Evolutionary conservation across 2,113 vertebrate genomes (phyloP).

Genomic region (Coryphaenoides rupestris): DNA sequence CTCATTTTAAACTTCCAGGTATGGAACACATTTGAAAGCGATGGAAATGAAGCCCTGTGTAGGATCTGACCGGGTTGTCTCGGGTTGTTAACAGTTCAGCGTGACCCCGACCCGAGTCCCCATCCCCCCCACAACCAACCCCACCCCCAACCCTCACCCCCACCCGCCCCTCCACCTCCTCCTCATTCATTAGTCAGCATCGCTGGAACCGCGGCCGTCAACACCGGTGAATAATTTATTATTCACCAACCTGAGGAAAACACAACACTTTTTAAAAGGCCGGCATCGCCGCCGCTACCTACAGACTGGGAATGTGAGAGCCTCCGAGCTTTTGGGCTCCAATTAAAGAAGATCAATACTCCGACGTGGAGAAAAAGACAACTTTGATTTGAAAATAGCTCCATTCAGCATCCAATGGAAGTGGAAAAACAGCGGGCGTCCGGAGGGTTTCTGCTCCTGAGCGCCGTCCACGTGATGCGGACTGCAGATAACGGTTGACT

Average conservation of each 20-base stretch:
- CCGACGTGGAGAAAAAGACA: conserved; percentile 6
- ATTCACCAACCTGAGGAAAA: neutral
- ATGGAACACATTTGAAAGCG: too few relatives aligned
- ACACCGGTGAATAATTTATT: conserved; percentile 49
- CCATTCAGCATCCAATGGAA: neutral
- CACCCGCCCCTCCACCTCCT: conserved; percentile 18
- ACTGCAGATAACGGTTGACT: too few relatives aligned
- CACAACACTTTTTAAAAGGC: conserved; percentile 25
- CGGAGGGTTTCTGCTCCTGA: too few relatives aligned
- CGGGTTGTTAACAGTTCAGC: too few relatives aligned
- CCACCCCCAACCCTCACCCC: too few relatives aligned
- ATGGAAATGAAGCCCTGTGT: too few relatives aligned
- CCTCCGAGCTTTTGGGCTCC: conserved; percentile 19
- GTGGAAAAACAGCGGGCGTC: neutral
- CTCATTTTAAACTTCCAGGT: too few relatives aligned
- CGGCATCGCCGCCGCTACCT: conserved; percentile 16
- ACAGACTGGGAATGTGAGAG: neutral
- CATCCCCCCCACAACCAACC: too few relatives aligned
- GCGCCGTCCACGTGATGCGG: too few relatives aligned
- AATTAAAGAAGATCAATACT: conserved; percentile 33
- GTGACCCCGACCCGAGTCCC: too few relatives aligned
- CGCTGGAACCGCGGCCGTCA: conserved; percentile 20
- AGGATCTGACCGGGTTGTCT: too few relatives aligned
- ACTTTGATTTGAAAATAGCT: conserved; percentile 3
- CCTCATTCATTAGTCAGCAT: conserved; percentile 43